Percentiles rank a stretch among this genome's conserved stretches.
Conservation (phyloP, 1,140 invertebrate species). For the Formica selysi region DNA sequence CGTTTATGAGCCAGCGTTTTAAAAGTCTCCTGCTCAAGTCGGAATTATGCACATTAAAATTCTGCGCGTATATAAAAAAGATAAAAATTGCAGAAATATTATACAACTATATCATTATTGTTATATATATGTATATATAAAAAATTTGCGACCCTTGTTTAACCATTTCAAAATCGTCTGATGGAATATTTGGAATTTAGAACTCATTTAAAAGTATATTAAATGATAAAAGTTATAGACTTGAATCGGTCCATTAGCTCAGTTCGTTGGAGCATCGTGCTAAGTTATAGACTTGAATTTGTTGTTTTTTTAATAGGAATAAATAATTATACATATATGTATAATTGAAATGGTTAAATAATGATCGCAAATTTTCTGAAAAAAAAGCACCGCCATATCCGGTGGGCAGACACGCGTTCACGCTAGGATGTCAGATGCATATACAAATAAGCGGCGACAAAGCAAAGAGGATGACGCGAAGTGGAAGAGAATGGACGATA, state of each 20-base stretch:
- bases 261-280: no score
- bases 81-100: not conserved
- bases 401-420: conserved; percentile 53
- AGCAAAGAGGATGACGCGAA: conserved; percentile 19
- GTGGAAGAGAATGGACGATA: conserved; percentile 44
- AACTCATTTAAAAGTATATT: no score
- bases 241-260: not conserved
- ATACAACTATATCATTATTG: not conserved
- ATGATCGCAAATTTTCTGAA: not conserved
- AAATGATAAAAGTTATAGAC: no score
- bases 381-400: not conserved
- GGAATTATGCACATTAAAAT: conserved; percentile 3
- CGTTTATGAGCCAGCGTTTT: not conserved
- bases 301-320: not conserved
- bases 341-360: not conserved
- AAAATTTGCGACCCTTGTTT: no score
- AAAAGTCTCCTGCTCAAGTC: conserved; percentile 5
- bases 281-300: not conserved
- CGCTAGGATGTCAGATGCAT: conserved; percentile 7
- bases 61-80: not conserved
- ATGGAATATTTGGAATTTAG: no score
- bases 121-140: no score
- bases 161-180: no score
- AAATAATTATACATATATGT: no score
- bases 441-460: conserved; percentile 28